Base-by-base conservation (phyloP, 2,888 invertebrate species). In the Aporophyla nigra region DNA sequence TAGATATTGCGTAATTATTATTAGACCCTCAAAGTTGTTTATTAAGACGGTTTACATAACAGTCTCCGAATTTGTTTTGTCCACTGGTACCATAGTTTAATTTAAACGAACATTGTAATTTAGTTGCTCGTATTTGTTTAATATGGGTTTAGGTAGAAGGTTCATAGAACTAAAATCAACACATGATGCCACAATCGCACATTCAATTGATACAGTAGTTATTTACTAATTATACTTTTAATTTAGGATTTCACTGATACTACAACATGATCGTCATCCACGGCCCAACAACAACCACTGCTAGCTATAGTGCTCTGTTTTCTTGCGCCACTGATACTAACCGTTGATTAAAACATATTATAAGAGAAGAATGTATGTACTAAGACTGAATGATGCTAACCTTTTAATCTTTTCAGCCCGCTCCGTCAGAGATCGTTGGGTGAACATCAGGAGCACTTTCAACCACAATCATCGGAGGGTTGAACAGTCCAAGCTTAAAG, bases 391-490 rank as follows among this genome's bases (percentile, higher is more conserved):
- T 51, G 3, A 58, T 54, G 21, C 0, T 12, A 6, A 56, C 46
- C 78, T 84, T 72, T 87, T 87, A 7, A 61, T 58, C 0, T 24
- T 92, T 91, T 14, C 90, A 96, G 96, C 96, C 33, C 92, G 96
- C 3, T 94, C 95, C 0, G 94, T 96, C 1, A 87, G 96, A 74
- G 96, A 96, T 82, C 92, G 96, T 27, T 96, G 96, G 96, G 96
- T 96, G 12, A 96, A 96, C 82, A 96, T 96, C 53, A 87, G 96
- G 9, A 95, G 96, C 84, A 96, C 96, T 10, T 96, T 96, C 77
- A 95, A 96, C 82, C 95, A 96, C 83, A 96, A 96, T 59, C 87
- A 95, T 14, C 88, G 96, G 4, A 91, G 93, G 81, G 93, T 96
- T 2, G 93, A 95, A 59, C 92, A 93, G 59, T 94, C 95, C 0